Evolutionary conservation across 1,140 invertebrate genomes (phyloP).

Genomic region (Drosophila sp.): DNA sequence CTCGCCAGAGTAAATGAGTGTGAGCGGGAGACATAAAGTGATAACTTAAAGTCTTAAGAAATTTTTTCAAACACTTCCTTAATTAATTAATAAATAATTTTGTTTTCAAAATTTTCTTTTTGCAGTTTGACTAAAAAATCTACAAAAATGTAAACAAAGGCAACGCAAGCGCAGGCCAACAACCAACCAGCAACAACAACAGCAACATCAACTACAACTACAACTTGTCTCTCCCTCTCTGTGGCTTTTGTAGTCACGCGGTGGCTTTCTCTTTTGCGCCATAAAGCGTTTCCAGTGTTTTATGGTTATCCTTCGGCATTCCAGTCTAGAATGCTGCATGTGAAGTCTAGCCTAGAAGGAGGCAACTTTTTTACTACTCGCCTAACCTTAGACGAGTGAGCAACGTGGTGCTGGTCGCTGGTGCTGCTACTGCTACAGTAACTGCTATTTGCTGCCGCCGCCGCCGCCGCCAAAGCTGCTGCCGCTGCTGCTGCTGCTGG

Average conservation of each 20-base stretch:
- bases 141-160: slow-evolving; percentile 78
- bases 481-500: slow-evolving; percentile 21
- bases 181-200: slow-evolving; percentile 41
- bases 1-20: background rate
- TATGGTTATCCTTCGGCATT: slow-evolving; percentile 32
- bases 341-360: slow-evolving; percentile 37
- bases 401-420: slow-evolving; percentile 47
- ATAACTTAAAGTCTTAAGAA: background rate
- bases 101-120: slow-evolving; percentile 9
- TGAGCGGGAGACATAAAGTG: slow-evolving; percentile 1
- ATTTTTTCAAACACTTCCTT: background rate
- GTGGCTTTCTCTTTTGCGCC: slow-evolving; percentile 10
- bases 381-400: slow-evolving; percentile 64
- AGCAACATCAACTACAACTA: slow-evolving; percentile 56
- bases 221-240: slow-evolving; percentile 30
- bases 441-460: slow-evolving; percentile 36
- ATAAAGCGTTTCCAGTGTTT: slow-evolving; percentile 11
- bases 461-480: slow-evolving; percentile 30
- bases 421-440: slow-evolving; percentile 54
- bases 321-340: slow-evolving; percentile 29
- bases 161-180: slow-evolving; percentile 66
- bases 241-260: background rate
- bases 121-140: slow-evolving; percentile 56
- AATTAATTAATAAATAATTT: slow-evolving; percentile 4
- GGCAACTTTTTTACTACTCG: slow-evolving; percentile 32